phyloP scores from a whole-genome alignment of 2,888 invertebrate species.

The Lymantria dispar region DNA sequence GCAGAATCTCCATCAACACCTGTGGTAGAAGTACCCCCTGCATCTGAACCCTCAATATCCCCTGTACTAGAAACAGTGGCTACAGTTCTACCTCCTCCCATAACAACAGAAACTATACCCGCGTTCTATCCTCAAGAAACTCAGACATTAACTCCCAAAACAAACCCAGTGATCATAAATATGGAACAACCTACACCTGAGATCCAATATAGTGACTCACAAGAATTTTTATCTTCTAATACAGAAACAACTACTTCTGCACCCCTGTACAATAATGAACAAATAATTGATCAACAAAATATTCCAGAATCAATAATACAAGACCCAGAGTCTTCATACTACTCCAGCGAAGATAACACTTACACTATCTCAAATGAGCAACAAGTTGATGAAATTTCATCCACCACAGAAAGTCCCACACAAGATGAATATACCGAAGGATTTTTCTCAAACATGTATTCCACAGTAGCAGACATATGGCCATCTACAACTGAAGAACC shows the following conservation, averaged over 20 bases:
- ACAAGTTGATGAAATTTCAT: conserved; percentile 6
- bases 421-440: conserved; percentile 40
- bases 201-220: conserved; percentile 3
- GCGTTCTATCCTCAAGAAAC: conserved; percentile 21
- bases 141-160: conserved; percentile 14
- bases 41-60: conserved; percentile 6
- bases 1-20: conserved; percentile 2
- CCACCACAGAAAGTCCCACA: conserved; percentile 20
- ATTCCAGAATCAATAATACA: conserved; percentile 19
- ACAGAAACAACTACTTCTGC: conserved; percentile 13
- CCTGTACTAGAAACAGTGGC: conserved; percentile 14
- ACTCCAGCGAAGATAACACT: background rate
- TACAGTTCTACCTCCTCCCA: conserved; percentile 6
- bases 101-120: conserved; percentile 30
- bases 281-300: conserved; percentile 10
- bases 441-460: conserved; percentile 57
- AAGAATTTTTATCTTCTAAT: conserved; percentile 4
- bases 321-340: conserved; percentile 4
- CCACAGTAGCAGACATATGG: conserved; percentile 62
- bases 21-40: background rate
- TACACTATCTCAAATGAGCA: background rate
- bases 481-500: conserved; percentile 55
- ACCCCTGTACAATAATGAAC: conserved; percentile 8
- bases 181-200: conserved; percentile 9
- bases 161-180: conserved; percentile 9